Base-by-base conservation (phyloP, 2,888 invertebrate species). In the Volucella bombylans region DNA sequence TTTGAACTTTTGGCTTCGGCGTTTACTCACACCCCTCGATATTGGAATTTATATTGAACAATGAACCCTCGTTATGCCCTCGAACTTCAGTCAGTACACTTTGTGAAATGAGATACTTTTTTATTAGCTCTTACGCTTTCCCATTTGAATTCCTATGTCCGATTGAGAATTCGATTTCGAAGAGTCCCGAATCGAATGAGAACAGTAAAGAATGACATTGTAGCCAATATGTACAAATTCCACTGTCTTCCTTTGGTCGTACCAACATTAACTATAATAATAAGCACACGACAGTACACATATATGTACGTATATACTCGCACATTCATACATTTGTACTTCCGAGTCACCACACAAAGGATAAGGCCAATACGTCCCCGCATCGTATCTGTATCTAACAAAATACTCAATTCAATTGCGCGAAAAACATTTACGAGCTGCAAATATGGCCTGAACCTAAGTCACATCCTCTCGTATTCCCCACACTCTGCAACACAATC, bases 371-470 rank as follows among this genome's bases (percentile, higher is more conserved):
- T 31, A 18, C 54, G 11, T 6, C 31, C 6, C 6, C 31, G 31
- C 31, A 31, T 31, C 6, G 18, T 45, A 14, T 38, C 31, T 39
- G 18, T 59, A 47, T 50, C 52, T 59, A 68, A 82, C 79, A 80
- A 83, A 61, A 65, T 50, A 71, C 67, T 85, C 69, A 77, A 76
- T 85, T 81, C 85, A 85, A 85, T 81, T 85, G 85, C 68, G 81
- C 71, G 81, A 76, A 85, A 81, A 85, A 81, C 72, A 81, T 85
- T 85, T 85, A 85, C 85, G 85, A 81, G 67, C 83, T 83, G 79
- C 79, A 73, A 83, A 80, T 65, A 45, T 57, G 31, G 47, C 50
- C 68, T 74, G 74, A 81, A 81, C 68, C 64, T 64, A 74, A 74
- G 55, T 81, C 67, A 23, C 49, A 41, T 41, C n/a, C 14, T 10